Evolutionary conservation across 1,140 invertebrate genomes (phyloP), one percentile per base, ranked within the genome.

Genomic region (Drosophila oshimai): DNA sequence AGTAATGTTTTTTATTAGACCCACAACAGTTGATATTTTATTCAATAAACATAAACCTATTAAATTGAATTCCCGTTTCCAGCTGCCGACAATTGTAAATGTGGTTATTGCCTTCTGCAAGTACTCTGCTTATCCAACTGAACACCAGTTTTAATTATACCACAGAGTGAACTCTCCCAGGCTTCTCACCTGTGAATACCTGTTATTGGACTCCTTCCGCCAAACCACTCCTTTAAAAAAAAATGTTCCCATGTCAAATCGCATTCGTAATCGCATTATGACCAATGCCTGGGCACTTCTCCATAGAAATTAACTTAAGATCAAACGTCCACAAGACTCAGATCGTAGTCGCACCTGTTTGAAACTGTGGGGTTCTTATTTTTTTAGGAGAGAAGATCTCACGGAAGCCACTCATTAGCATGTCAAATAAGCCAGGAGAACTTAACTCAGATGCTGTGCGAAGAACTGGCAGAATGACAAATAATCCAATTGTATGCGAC

Each of bases 341-440:
- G 41, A 57, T 47, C 45, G 51, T 29, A 5, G 39, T 28, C 10
- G 37, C 51, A 49, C 37, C 36, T 42, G 62, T 18, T 18, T 13
- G 9, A 41, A 12, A 3, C 5, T 9, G 20, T 33, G 20, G 29
- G 12, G 0, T 17, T 18, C 9, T 39, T 13, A 15, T 17, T 31
- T 39, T 24, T 22, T 34, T 2, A n/a, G 33, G 28, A 37, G 34
- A 58, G 61, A 50, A 65, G 70, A 86, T 86, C 80, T 87, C 80
- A 86, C 80, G 80, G 81, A 87, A 80, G 80, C 80, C 31, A 45
- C 67, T 87, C 77, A 86, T 86, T 86, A 76, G 81, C 80, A 86
- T 86, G 81, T 86, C 81, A 87, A 87, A 75, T 55, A 68, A 54
- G 60, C 61, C 37, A 34, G 33, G 67, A 57, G 31, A 39, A 24